Percentiles rank a stretch among this genome's conserved stretches.
Evolutionary conservation across 2,113 vertebrate genomes (phyloP).

Genomic region (Petroica traversi): DNA sequence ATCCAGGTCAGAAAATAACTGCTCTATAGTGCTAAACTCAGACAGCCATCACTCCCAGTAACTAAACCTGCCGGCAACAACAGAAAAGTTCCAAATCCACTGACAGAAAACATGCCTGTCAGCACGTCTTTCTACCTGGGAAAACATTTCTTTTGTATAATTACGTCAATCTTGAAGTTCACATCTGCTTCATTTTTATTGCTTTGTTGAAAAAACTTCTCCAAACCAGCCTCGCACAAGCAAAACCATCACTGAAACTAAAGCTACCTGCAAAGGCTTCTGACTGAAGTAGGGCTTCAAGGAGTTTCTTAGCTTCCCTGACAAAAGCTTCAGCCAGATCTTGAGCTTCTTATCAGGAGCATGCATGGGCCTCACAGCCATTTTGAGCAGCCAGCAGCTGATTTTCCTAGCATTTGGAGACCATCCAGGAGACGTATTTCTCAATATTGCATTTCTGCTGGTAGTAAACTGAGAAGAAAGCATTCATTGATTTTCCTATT

Average conservation of each 20-base stretch:
- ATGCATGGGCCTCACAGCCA: neutral
- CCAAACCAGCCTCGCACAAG: neutral
- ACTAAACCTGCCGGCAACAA: neutral
- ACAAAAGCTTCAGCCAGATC: neutral
- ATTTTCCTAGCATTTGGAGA: neutral
- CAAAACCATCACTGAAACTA: neutral
- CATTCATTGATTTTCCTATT: neutral
- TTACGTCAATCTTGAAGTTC: neutral
- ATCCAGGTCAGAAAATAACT: neutral
- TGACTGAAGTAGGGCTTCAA: neutral
- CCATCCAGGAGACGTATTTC: neutral
- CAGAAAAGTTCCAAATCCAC: neutral
- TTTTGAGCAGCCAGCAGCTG: neutral
- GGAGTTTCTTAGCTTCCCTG: neutral
- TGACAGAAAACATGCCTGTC: neutral
- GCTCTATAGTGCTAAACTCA: rapidly evolving
- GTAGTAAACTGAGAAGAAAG: neutral
- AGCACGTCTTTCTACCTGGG: neutral
- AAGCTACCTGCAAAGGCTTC: neutral
- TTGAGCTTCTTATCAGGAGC: neutral
- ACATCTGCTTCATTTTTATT: neutral
- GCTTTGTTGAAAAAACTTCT: neutral
- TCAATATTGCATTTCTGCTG: neutral
- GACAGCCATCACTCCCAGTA: neutral
- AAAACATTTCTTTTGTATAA: neutral